Evolutionary conservation across 2,113 vertebrate genomes (phyloP).

Genomic region (Xiphophorus hellerii): DNA sequence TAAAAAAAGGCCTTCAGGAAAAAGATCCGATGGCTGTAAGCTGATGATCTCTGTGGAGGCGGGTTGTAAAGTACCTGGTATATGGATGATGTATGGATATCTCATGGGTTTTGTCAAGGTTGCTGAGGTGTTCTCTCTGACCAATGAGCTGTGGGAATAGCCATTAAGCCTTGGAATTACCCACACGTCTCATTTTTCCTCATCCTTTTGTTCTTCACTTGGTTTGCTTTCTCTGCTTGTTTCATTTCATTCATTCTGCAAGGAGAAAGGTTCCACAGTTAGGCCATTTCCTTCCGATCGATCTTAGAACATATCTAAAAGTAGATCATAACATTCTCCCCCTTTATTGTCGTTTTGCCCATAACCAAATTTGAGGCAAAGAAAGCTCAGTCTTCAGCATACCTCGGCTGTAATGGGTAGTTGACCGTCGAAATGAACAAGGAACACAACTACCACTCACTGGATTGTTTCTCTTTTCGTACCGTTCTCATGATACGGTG

Average conservation of each 20-base stretch:
- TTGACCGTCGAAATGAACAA: not conserved
- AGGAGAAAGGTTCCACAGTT: not conserved
- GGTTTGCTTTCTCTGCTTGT: not conserved
- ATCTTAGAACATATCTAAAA: conserved; percentile 52
- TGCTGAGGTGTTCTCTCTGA: conserved; percentile 47
- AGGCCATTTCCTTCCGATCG: conserved; percentile 19
- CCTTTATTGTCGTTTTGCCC: not conserved
- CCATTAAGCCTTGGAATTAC: conserved; percentile 41
- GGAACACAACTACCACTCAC: not conserved
- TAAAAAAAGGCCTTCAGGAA: not conserved
- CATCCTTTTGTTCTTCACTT: not conserved
- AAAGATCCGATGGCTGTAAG: not conserved
- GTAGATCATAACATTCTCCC: conserved; percentile 50
- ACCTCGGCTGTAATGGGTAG: not conserved
- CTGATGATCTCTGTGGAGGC: not conserved
- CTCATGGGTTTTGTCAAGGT: conserved; percentile 44
- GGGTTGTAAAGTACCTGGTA: conserved; percentile 50
- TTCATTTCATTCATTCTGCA: not conserved
- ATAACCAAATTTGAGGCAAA: conserved; percentile 34
- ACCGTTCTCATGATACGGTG: not conserved
- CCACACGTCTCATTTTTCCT: not conserved
- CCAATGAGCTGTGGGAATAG: conserved; percentile 63
- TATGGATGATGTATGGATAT: conserved; percentile 38
- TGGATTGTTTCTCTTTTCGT: not conserved
- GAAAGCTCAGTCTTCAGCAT: conserved; percentile 30